Percentiles rank a stretch among this genome's conserved stretches.
Evolutionary conservation across 2,888 invertebrate genomes (phyloP).

Genomic region (Amaurobius ferox): DNA sequence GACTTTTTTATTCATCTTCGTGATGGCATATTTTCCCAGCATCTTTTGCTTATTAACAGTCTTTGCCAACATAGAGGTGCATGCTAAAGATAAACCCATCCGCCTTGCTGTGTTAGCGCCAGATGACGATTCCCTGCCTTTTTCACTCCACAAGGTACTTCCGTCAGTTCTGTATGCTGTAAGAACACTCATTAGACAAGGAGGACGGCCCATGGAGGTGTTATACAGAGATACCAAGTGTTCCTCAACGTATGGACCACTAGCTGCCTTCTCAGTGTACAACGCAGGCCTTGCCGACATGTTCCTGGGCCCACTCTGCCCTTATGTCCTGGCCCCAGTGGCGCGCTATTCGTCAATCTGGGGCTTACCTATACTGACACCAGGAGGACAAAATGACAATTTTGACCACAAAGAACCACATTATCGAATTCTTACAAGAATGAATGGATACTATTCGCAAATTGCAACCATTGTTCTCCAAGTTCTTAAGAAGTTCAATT

Average conservation of each 20-base stretch:
- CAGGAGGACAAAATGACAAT: constrained; percentile 87
- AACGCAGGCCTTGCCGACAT: constrained; percentile 85
- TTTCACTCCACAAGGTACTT: constrained; percentile 79
- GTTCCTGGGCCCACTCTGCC: constrained; percentile 90
- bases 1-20: neutral
- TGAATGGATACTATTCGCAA: constrained; percentile 86
- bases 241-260: constrained; percentile 86
- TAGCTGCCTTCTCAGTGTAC: constrained; percentile 88
- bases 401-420: constrained; percentile 83
- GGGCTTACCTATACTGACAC: constrained; percentile 89
- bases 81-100: constrained; percentile 15
- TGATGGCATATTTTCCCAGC: neutral
- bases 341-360: constrained; percentile 87
- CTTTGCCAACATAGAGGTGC: neutral
- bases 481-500: constrained; percentile 85
- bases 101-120: constrained; percentile 83
- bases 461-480: constrained; percentile 82
- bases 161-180: constrained; percentile 77
- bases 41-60: neutral
- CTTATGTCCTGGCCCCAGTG: constrained; percentile 91
- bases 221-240: constrained; percentile 86
- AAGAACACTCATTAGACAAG: constrained; percentile 73
- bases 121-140: constrained; percentile 81
- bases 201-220: constrained; percentile 83
- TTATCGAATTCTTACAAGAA: constrained; percentile 88